A percentile compares a stretch with the other conserved stretches of the same genome.
These are phyloP conservation scores for Ciona savignyi DNA, from an alignment of 23 tunicate genomes.

Conservation along the genomic window DNA sequence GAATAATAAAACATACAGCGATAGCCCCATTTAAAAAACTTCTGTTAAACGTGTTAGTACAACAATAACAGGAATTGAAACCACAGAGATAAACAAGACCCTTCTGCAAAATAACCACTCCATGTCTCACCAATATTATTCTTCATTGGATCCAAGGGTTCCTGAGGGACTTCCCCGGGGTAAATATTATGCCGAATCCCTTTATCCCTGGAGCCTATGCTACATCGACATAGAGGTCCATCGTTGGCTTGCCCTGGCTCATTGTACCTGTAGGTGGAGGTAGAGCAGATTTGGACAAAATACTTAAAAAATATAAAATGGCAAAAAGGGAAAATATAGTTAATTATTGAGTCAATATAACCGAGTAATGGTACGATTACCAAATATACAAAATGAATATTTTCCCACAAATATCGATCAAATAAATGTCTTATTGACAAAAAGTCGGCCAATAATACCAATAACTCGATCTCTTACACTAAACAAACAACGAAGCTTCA, in stretches of 20 bases:
- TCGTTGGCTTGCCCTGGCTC: slow-evolving; percentile 89
- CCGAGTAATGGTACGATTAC: not conserved
- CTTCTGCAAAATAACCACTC: not conserved
- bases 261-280: slow-evolving; percentile 45
- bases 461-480: not conserved
- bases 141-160: slow-evolving; percentile 38
- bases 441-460: not conserved
- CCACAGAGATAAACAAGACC: too few relatives aligned
- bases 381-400: not conserved
- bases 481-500: not conserved
- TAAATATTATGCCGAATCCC: slow-evolving; percentile 94
- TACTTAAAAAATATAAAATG: too few relatives aligned
- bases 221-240: slow-evolving; percentile 87
- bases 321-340: not conserved
- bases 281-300: too few relatives aligned
- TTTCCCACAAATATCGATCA: too few relatives aligned
- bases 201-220: slow-evolving; percentile 19
- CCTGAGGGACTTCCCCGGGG: slow-evolving; percentile 76
- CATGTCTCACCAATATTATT: slow-evolving; percentile 55
- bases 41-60: too few relatives aligned
- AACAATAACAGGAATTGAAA: too few relatives aligned
- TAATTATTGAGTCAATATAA: too few relatives aligned
- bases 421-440: not conserved
- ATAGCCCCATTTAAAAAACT: too few relatives aligned
- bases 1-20: too few relatives aligned